These are phyloP conservation scores for Drosophila falleni DNA, from an alignment of 2,888 invertebrate species.

Conservation along the genomic window DNA sequence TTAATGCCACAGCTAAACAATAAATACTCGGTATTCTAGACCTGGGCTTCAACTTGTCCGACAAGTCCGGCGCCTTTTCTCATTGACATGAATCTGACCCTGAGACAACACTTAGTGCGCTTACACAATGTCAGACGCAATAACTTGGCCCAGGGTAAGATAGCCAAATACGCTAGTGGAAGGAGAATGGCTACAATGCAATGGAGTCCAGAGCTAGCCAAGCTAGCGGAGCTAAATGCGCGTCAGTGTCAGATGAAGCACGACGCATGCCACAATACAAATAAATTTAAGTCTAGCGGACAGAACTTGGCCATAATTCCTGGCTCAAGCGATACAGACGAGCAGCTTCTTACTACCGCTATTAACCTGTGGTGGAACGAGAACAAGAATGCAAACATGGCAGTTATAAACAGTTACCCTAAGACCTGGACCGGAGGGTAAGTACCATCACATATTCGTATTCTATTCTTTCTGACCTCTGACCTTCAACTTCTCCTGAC, in stretches of 20 bases:
- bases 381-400: conserved; percentile 38
- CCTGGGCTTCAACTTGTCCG: conserved; percentile 45
- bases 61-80: conserved; percentile 35
- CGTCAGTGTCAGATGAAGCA: conserved; percentile 50
- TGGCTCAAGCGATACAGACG: neutral
- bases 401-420: conserved; percentile 46
- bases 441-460: conserved; percentile 18
- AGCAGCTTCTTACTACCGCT: conserved; percentile 5
- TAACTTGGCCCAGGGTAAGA: conserved; percentile 34
- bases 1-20: neutral
- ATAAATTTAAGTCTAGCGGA: conserved; percentile 41
- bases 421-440: conserved; percentile 33
- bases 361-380: conserved; percentile 63
- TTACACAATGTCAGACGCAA: conserved; percentile 49
- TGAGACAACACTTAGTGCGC: conserved; percentile 9
- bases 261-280: conserved; percentile 57
- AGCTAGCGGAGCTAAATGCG: conserved; percentile 51
- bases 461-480: neutral
- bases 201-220: conserved; percentile 56
- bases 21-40: conserved; percentile 14
- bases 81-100: neutral
- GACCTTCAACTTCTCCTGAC: neutral
- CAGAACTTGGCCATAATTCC: conserved; percentile 51
- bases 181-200: conserved; percentile 58
- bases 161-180: conserved; percentile 33